phyloP scores from a whole-genome alignment of 1,140 invertebrate genomes.

The Lineus longissimus region DNA sequence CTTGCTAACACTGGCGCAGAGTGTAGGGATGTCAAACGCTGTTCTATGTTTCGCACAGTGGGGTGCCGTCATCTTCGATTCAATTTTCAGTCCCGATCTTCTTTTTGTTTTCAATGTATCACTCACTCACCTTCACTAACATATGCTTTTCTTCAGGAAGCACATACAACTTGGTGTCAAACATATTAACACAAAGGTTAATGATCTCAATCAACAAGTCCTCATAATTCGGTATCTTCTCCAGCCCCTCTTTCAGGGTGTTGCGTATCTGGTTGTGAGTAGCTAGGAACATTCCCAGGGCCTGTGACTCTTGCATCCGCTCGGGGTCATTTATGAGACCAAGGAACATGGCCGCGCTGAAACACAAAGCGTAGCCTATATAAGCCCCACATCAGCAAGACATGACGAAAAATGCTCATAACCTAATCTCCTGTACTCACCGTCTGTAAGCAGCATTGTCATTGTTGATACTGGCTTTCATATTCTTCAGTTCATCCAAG shows the following conservation, averaged over 20 bases:
- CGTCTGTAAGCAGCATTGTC: slow-evolving; percentile 97
- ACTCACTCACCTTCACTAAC: slow-evolving; percentile 77
- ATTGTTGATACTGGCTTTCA: slow-evolving; percentile 99
- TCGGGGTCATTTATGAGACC: slow-evolving; percentile 70
- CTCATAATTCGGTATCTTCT: slow-evolving; percentile 70
- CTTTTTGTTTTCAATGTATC: not conserved
- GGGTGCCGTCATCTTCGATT: not conserved
- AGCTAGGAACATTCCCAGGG: slow-evolving; percentile 98
- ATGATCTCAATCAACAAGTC: slow-evolving; percentile 94
- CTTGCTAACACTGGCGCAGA: no score
- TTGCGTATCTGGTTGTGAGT: slow-evolving; percentile 98
- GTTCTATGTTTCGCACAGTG: not conserved
- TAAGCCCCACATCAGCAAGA: not conserved
- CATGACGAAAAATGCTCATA: not conserved
- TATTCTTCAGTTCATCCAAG: slow-evolving; percentile 97
- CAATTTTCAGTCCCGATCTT: not conserved
- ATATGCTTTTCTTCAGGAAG: slow-evolving; percentile 97
- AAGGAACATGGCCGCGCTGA: slow-evolving; percentile 82
- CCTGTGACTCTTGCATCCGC: slow-evolving; percentile 95
- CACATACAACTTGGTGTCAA: slow-evolving; percentile 94
- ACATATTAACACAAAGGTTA: slow-evolving; percentile 97
- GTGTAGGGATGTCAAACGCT: no score
- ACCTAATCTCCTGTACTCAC: no score
- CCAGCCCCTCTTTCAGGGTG: slow-evolving; percentile 80
- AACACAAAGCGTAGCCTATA: slow-evolving; percentile 31